phyloP scores from a whole-genome alignment of 1,140 invertebrate genomes.

The Zaprionus ghesquierei region DNA sequence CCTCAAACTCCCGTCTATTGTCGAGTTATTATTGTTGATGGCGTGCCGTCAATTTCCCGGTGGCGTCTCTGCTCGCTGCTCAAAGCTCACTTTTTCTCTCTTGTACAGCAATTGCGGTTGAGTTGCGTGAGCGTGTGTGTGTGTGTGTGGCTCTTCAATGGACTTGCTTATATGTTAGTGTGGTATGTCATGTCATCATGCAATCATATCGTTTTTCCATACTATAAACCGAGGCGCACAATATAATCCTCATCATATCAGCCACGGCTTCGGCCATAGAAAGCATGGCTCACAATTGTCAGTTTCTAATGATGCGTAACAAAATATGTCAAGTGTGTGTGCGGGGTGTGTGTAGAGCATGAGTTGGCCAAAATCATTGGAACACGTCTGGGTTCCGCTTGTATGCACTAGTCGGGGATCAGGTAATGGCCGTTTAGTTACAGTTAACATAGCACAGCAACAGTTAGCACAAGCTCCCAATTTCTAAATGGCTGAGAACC shows the following conservation, averaged over 20 bases:
- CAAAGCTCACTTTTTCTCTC: conserved; percentile 27
- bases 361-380: conserved; percentile 58
- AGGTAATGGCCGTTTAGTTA: conserved; percentile 49
- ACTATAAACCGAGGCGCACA: conserved; percentile 50
- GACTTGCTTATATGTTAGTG: conserved; percentile 13
- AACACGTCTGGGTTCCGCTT: conserved; percentile 34
- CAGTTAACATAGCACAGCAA: conserved; percentile 35
- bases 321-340: conserved; percentile 31
- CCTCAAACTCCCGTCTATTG: not conserved
- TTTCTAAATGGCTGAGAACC: conserved; percentile 43
- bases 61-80: conserved; percentile 45
- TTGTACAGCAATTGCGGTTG: conserved; percentile 6
- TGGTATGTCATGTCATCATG: conserved; percentile 71
- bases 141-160: conserved; percentile 14
- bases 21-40: conserved; percentile 37
- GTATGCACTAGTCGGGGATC: conserved; percentile 37
- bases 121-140: not conserved
- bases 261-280: conserved; percentile 6
- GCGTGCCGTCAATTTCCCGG: conserved; percentile 76
- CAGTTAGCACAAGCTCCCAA: conserved; percentile 21
- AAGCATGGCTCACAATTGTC: conserved; percentile 22
- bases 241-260: conserved; percentile 62
- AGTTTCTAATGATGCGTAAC: conserved; percentile 66
- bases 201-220: conserved; percentile 76
- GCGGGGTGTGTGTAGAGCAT: conserved; percentile 12